Evolutionary conservation across 92 coral and sea anemone genomes (phyloP).

Genomic region (Parazoanthus atlanticus): DNA sequence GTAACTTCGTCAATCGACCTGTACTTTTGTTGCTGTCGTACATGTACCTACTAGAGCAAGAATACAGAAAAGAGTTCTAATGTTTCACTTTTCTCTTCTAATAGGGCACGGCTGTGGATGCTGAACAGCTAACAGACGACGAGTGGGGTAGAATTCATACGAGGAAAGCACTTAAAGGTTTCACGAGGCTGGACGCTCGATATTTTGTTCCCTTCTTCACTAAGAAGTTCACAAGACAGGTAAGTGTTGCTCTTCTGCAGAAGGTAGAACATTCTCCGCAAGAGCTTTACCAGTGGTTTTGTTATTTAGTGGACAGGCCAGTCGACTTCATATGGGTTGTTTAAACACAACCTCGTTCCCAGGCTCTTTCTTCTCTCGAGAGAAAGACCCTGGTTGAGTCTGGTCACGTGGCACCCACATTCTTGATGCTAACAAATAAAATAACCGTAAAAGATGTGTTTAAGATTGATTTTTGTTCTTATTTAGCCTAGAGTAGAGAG

Average conservation of each 20-base stretch:
- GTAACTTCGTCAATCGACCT: not conserved
- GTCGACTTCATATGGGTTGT: not conserved
- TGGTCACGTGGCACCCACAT: too few species aligned
- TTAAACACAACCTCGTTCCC: not conserved
- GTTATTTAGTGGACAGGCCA: not conserved
- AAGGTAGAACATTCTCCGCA: not conserved
- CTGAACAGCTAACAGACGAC: slow-evolving; percentile 96
- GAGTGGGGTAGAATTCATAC: slow-evolving; percentile 91
- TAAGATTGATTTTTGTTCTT: too few species aligned
- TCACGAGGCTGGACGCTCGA: slow-evolving; percentile 91
- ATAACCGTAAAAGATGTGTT: too few species aligned
- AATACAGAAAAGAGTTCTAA: not conserved
- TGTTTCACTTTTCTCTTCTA: not conserved
- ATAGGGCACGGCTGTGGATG: slow-evolving; percentile 97
- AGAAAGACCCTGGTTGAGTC: too few species aligned
- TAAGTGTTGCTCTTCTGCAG: slow-evolving; percentile 4
- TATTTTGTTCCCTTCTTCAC: slow-evolving; percentile 98
- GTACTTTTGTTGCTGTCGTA: not conserved
- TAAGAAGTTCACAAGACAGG: slow-evolving; percentile 87
- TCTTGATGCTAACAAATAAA: too few species aligned
- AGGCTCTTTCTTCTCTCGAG: too few species aligned
- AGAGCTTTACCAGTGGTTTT: not conserved
- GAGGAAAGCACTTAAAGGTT: slow-evolving; percentile 87
- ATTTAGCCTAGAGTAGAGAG: too few species aligned
- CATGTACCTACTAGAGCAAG: not conserved